These are phyloP conservation scores for Troides aeacus DNA, from an alignment of 2,888 invertebrate genomes.

Conservation along the genomic window DNA sequence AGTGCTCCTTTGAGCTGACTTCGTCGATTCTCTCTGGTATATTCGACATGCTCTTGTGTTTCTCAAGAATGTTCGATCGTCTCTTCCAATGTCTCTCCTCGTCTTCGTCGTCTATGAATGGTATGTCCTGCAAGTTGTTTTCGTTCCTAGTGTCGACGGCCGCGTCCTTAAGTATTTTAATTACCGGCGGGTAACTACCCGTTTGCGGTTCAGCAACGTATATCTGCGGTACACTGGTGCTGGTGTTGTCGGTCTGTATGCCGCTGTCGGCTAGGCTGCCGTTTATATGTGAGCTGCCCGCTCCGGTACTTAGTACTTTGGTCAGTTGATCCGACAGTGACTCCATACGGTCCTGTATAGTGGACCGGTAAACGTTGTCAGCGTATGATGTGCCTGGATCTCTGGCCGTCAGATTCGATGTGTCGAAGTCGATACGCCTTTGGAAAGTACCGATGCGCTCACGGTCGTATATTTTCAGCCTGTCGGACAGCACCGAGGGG, in stretches of 20 bases:
- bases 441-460: constrained; percentile 59
- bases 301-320: constrained; percentile 68
- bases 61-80: constrained; percentile 56
- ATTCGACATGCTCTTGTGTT: constrained; percentile 72
- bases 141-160: constrained; percentile 73
- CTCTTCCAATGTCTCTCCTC: constrained; percentile 50
- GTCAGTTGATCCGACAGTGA: constrained; percentile 67
- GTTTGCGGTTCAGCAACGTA: constrained; percentile 54
- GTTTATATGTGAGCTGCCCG: constrained; percentile 71
- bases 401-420: constrained; percentile 52
- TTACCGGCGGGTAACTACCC: constrained; percentile 32
- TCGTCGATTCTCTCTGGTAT: constrained; percentile 70
- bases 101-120: constrained; percentile 73
- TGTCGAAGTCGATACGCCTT: constrained; percentile 69
- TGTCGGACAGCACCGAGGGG: constrained; percentile 70
- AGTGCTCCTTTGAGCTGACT: constrained; percentile 54
- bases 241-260: constrained; percentile 74
- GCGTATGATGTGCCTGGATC: constrained; percentile 65
- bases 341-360: constrained; percentile 66
- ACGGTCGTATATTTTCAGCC: constrained; percentile 61
- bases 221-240: constrained; percentile 72
- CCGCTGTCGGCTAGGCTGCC: constrained; percentile 74
- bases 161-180: constrained; percentile 65
- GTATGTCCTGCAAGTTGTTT: constrained; percentile 72
- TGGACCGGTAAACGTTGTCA: constrained; percentile 57